A percentile compares a stretch with the other conserved stretches of the same genome.
These are phyloP conservation scores for Pelecanus crispus DNA, from an alignment of 2,113 vertebrate genomes.

Conservation along the genomic window DNA sequence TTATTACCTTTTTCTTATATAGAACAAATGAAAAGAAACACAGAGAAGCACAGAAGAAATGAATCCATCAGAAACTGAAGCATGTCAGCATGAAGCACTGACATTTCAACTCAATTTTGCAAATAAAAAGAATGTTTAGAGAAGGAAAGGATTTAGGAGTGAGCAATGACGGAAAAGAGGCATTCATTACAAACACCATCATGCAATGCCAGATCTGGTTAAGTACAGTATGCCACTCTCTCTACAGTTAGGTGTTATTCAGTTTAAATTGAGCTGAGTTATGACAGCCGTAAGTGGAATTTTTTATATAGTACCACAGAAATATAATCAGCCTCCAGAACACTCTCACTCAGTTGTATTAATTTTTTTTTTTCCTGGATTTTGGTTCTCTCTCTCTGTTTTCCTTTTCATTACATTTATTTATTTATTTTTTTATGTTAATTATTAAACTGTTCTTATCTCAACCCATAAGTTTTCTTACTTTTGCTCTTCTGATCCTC, in stretches of 20 bases:
- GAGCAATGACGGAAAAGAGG: background rate
- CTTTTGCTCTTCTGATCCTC: too few relatives aligned
- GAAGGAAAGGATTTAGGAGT: background rate
- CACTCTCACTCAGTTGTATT: background rate
- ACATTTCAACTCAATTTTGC: slow-evolving; percentile 45
- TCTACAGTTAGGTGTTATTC: background rate
- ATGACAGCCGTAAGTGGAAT: background rate
- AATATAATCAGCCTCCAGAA: background rate
- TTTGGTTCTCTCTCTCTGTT: too few relatives aligned
- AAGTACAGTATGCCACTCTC: background rate
- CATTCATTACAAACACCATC: background rate
- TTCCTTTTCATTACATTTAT: too few relatives aligned
- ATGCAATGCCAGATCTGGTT: background rate
- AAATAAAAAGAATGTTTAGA: slow-evolving; percentile 44
- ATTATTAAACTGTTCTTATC: too few relatives aligned
- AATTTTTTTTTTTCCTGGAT: too few relatives aligned
- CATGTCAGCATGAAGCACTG: background rate
- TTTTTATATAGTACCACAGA: background rate
- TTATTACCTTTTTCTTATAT: background rate
- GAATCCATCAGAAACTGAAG: slow-evolving; percentile 26
- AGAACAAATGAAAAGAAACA: slow-evolving; percentile 32
- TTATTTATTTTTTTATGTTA: too few relatives aligned
- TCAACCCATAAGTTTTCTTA: too few relatives aligned
- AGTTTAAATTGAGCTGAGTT: background rate
- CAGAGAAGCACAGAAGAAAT: background rate